These are phyloP conservation scores for Trilocha varians DNA, from an alignment of 2,888 invertebrate species.

Conservation along the genomic window DNA sequence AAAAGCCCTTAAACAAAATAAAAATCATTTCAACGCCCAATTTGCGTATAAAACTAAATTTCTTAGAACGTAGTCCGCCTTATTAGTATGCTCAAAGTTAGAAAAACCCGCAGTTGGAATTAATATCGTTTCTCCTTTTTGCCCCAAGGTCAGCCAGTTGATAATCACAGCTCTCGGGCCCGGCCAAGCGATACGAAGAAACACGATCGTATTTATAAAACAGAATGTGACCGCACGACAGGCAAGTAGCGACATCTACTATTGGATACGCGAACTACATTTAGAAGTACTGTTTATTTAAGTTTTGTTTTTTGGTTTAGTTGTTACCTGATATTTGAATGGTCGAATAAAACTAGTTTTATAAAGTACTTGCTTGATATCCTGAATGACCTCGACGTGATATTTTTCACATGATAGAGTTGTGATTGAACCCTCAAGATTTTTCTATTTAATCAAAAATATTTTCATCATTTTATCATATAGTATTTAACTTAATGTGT, in stretches of 20 bases:
- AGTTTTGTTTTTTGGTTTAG: not conserved
- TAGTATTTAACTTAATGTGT: too few relatives aligned
- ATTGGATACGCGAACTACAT: constrained; percentile 14
- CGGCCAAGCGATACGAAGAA: constrained; percentile 39
- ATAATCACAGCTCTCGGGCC: constrained; percentile 37
- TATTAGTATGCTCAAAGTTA: constrained; percentile 48
- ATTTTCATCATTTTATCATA: too few relatives aligned
- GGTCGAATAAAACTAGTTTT: not conserved
- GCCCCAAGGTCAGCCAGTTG: constrained; percentile 65
- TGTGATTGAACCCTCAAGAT: too few relatives aligned
- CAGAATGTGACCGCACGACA: constrained; percentile 19
- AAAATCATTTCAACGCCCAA: not conserved
- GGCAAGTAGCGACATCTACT: constrained; percentile 51
- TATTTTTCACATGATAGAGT: too few relatives aligned
- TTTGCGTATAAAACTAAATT: constrained; percentile 11
- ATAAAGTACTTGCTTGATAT: too few relatives aligned
- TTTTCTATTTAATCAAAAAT: too few relatives aligned
- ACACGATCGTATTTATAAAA: constrained; percentile 40
- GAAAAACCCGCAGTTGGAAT: constrained; percentile 49
- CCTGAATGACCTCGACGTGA: too few relatives aligned
- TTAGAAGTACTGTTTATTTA: too few relatives aligned
- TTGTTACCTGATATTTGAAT: not conserved
- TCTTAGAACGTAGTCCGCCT: constrained; percentile 35
- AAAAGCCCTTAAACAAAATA: not conserved
- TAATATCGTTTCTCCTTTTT: constrained; percentile 62